These are phyloP conservation scores for Heterotis niloticus DNA, from an alignment of 2,113 vertebrate species.

Conservation along the genomic window DNA sequence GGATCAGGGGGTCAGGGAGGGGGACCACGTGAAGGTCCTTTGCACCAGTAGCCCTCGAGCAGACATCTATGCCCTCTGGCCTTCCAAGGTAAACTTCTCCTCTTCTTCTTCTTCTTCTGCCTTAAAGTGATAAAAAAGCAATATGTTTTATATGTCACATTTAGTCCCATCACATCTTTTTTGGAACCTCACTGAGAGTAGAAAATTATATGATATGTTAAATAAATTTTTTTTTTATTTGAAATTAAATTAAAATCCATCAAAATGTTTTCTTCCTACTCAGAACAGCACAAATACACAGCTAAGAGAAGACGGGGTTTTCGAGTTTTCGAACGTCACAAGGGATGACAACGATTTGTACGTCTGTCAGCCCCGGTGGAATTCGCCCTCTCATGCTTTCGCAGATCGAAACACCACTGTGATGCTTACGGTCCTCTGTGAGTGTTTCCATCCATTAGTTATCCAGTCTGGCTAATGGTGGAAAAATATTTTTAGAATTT, in stretches of 20 bases:
- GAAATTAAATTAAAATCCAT: no score
- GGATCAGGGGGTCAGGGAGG: not conserved
- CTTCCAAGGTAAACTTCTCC: not conserved
- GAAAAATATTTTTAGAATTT: not conserved
- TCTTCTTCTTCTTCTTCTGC: not conserved
- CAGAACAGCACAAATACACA: constrained; percentile 18
- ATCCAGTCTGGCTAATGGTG: no score
- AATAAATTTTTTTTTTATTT: no score
- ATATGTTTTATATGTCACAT: no score
- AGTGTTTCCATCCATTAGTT: not conserved
- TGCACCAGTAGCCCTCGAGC: constrained; percentile 20
- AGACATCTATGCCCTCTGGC: constrained; percentile 11
- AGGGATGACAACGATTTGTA: constrained; percentile 30
- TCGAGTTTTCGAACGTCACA: constrained; percentile 28
- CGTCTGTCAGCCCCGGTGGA: constrained; percentile 35
- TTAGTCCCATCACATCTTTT: no score
- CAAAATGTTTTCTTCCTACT: no score
- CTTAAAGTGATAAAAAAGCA: not conserved
- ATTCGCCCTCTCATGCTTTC: not conserved
- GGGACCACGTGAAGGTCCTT: constrained; percentile 20
- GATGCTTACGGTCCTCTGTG: constrained; percentile 20
- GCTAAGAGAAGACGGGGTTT: constrained; percentile 25
- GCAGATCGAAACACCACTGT: constrained; percentile 14
- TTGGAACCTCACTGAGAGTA: no score
- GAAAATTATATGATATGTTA: no score